Base-by-base conservation (phyloP, 2,797 vertebrate genomes). In the Nothura maculosa region DNA sequence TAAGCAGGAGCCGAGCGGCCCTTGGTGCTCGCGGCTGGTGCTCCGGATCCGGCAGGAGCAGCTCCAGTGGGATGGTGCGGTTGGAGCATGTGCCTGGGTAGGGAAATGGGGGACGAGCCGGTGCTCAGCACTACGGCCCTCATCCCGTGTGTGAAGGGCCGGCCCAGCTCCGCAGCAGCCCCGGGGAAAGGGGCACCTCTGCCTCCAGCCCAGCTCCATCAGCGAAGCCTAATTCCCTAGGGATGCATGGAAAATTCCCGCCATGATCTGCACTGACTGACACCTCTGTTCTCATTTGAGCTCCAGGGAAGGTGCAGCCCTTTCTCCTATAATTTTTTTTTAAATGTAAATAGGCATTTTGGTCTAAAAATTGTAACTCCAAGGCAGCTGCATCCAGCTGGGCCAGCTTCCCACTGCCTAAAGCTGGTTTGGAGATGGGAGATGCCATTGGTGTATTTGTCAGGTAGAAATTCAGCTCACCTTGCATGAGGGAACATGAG, bases 181-280 rank as follows among this genome's bases (percentile, higher is more conserved):
- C 52, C 25, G n/a, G n/a, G n/a, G n/a, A n/a, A n/a, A n/a, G n/a
- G n/a, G 10, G 54, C 34, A n/a, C 45, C 66, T n/a, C n/a, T n/a
- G n/a, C n/a, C n/a, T n/a, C n/a, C n/a, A n/a, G n/a, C n/a, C n/a
- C n/a, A n/a, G n/a, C n/a, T n/a, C n/a, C n/a, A n/a, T n/a, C n/a
- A n/a, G n/a, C n/a, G n/a, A n/a, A n/a, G 43, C 75, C 75, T 16
- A 20, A 5, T 60, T 91, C 83, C 80, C 88, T 28, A 38, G 81
- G 63, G 83, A 55, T 63, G 8, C 1, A 3, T 30, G 77, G 73
- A 89, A 89, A 95, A 93, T 83, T 91, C 89, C 85, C 94, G 73
- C 89, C 62, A 85, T 40, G n/a, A 60, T 94, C 77, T 19, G 58
- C 54, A 61, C 62, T 60, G 75, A 9, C 58, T 0, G 1, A 75